Base-by-base conservation (phyloP, 2,797 vertebrate species). In the Anas capensis region DNA sequence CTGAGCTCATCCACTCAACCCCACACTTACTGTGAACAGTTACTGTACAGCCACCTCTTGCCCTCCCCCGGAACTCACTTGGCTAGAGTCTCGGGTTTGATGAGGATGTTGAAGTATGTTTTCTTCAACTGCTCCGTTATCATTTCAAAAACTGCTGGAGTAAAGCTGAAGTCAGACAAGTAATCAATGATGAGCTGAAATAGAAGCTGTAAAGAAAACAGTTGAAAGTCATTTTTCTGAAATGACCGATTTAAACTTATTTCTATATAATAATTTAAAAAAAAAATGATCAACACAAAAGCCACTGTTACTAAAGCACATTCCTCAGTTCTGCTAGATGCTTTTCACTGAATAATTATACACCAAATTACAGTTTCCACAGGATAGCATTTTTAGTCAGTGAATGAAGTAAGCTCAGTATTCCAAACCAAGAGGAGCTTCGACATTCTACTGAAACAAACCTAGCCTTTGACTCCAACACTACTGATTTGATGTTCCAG, bases 121-220 rank as follows among this genome's bases (percentile, higher is more conserved):
- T 99, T 99, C 97, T 99, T 99, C 95, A 99, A 96, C 96, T 99
- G 99, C 93, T 99, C 99, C 1, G 97, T 97, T 94, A 99, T 99
- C 99, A 99, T 99, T 82, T 97, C 95, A 95, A 99, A 99, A 73
- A 99, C 99, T 4, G 98, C 98, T 11, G 98, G 97, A 62, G 99
- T 98, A 4, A 98, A 97, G 71, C 81, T 98, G 98, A 99, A 99
- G 93, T 98, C 98, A 0, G 98, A 97, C 97, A 99, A 96, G 94
- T 99, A 98, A 95, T 99, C 98, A 33, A 99, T 98, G 81, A 99
- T 98, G 83, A 99, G 98, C 92, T 98, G 98, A 95, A 99, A 97
- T 3, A 99, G 98, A 84, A 99, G 98, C 99, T 99, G 96, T 13
- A 80, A 65, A 82, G 31, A 93, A 71, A 92, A 79, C 0, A 3